Evolutionary conservation across 2,797 vertebrate species (phyloP).

Genomic region (Parambassis ranga): DNA sequence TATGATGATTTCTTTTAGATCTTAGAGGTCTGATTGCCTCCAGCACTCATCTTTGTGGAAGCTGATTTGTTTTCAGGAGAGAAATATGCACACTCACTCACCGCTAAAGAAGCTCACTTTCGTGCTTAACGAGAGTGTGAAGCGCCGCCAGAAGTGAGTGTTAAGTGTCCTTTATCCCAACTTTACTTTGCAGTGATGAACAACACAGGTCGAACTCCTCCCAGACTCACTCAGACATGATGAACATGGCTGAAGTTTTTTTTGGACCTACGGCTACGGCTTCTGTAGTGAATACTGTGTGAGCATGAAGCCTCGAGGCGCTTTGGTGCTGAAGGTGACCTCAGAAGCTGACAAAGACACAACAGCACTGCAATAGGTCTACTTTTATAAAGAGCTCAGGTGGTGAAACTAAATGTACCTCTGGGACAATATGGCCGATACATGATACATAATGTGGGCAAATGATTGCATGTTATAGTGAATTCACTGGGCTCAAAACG

Average conservation of each 20-base stretch:
- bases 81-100: not conserved
- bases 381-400: not conserved
- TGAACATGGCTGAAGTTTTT: not conserved
- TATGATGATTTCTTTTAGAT: not conserved
- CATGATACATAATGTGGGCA: too few relatives aligned
- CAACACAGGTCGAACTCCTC: not conserved
- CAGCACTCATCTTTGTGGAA: conserved; percentile 24
- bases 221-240: not conserved
- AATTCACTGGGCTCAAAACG: too few relatives aligned
- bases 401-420: too few relatives aligned
- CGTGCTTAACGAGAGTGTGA: conserved; percentile 15
- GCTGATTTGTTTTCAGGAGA: conserved; percentile 39
- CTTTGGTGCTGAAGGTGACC: conserved; percentile 18
- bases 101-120: conserved; percentile 15
- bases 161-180: conserved; percentile 32
- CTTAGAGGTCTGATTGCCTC: conserved; percentile 18
- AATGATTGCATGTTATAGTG: too few relatives aligned
- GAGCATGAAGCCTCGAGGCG: not conserved
- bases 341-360: not conserved
- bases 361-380: not conserved
- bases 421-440: too few relatives aligned
- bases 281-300: not conserved
- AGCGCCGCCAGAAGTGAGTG: conserved; percentile 28
- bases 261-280: not conserved
- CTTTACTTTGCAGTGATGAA: not conserved